Base-by-base conservation (phyloP, 1,140 invertebrate species). In the Platyura marginata region DNA sequence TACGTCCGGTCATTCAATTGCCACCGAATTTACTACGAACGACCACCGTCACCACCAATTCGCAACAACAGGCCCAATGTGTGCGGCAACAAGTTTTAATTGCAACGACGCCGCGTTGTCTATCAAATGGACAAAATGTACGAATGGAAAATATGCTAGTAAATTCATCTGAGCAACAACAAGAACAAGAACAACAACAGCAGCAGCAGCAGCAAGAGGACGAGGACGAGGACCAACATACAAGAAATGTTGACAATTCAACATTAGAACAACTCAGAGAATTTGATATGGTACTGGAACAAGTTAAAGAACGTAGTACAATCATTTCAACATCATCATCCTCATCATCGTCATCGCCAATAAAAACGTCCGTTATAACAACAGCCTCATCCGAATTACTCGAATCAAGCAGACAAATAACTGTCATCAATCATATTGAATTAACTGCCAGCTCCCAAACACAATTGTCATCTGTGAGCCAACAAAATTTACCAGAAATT, bases 271-370 rank as follows among this genome's bases (percentile, higher is more conserved):
- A 84, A 50, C 53, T 86, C 5, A 63, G 80, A 25, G 81, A 86
- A 57, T 86, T 86, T 51, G 81, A 86, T 55, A 80, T 79, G 58
- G 80, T 86, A 1, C 62, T 84, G 34, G 80, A 86, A 54, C 78
- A 83, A 61, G 74, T 83, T 2, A 82, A 83, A 52, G 79, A 82
- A 56, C 61, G 25, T 29, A 29, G 25, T 13, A 29, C 25, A 8
- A 29, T 13, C 6, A 29, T 29, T 8, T 6, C 25, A 29, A 29
- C 25, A 13, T 13, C 25, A 6, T 8, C 6, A 6, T 29, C 25
- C 6, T 29, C 25, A 6, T 8, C 25, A n/a, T 29, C 25, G 6
- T 8, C 25, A n/a, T n/a, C n/a, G n/a, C n/a, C n/a, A n/a, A n/a
- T n/a, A n/a, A n/a, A n/a, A n/a, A n/a, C n/a, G n/a, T n/a, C n/a